These are phyloP conservation scores for Apostichopus parvimensis DNA, from an alignment of 35 echinoderm and acorn worm species.

Conservation along the genomic window DNA sequence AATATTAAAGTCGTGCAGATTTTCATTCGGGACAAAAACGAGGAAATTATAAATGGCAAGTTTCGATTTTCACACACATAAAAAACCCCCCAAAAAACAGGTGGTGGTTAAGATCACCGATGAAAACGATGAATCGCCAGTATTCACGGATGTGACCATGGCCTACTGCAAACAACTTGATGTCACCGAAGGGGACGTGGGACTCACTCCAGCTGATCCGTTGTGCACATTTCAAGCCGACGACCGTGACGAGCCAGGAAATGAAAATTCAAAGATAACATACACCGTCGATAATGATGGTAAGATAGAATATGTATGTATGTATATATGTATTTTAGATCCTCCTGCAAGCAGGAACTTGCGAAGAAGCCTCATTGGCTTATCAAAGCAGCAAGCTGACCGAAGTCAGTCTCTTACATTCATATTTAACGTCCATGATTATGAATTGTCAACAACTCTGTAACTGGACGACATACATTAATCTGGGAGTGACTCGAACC, in stretches of 20 bases:
- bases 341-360: neutral
- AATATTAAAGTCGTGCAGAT: too few relatives aligned
- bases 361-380: too few relatives aligned
- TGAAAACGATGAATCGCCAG: neutral
- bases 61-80: too few relatives aligned
- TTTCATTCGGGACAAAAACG: too few relatives aligned
- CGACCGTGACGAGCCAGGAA: neutral
- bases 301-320: neutral
- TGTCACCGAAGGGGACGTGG: neutral
- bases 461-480: too few relatives aligned
- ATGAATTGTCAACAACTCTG: too few relatives aligned
- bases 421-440: too few relatives aligned
- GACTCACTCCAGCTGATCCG: neutral
- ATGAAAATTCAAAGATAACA: neutral
- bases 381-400: too few relatives aligned
- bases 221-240: slow-evolving; percentile 7
- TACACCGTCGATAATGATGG: neutral
- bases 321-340: too few relatives aligned
- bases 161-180: neutral
- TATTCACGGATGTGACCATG: neutral
- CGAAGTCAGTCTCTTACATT: too few relatives aligned
- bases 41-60: too few relatives aligned
- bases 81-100: neutral
- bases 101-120: neutral
- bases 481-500: too few relatives aligned